Percentiles rank a stretch among this genome's conserved stretches.
phyloP scores from a whole-genome alignment of 2,888 invertebrate genomes.

The Netelia fuscicornis region DNA sequence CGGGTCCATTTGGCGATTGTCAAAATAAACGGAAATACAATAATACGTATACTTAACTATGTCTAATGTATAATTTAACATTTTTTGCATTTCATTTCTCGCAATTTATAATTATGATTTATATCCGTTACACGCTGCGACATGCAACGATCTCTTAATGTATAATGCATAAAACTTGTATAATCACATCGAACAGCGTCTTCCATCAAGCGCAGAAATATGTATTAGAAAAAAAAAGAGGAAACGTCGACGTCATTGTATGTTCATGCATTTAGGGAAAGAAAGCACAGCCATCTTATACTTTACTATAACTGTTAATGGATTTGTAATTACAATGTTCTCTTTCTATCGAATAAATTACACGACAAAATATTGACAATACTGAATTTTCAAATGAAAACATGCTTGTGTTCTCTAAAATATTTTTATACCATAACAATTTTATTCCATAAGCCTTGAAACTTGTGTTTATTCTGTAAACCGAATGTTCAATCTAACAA shows the following conservation, averaged over 20 bases:
- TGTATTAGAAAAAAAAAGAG: slow-evolving; percentile 31
- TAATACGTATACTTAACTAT: neutral
- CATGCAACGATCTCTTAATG: slow-evolving; percentile 28
- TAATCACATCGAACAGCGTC: slow-evolving; percentile 57
- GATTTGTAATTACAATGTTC: slow-evolving; percentile 68
- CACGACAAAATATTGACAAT: neutral
- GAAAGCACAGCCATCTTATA: slow-evolving; percentile 55
- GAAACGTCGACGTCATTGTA: slow-evolving; percentile 15
- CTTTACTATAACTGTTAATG: slow-evolving; percentile 57
- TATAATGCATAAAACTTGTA: slow-evolving; percentile 16
- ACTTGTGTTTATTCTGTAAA: too few species aligned
- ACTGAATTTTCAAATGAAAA: neutral
- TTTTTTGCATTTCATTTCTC: slow-evolving; percentile 46
- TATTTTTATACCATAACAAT: neutral
- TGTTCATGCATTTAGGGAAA: slow-evolving; percentile 45
- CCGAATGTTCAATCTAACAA: too few species aligned
- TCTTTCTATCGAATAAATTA: slow-evolving; percentile 69
- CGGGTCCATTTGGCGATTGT: slow-evolving; percentile 11
- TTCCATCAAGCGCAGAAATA: slow-evolving; percentile 66
- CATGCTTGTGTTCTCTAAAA: neutral
- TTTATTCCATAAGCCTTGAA: too few species aligned
- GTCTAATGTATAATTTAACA: slow-evolving; percentile 4
- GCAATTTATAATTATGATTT: slow-evolving; percentile 13
- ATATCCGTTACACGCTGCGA: neutral
- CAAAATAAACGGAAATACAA: neutral